Evolutionary conservation across 1,140 invertebrate species (phyloP), one percentile per base, ranked within the genome.

Genomic region (Zaprionus africanus): DNA sequence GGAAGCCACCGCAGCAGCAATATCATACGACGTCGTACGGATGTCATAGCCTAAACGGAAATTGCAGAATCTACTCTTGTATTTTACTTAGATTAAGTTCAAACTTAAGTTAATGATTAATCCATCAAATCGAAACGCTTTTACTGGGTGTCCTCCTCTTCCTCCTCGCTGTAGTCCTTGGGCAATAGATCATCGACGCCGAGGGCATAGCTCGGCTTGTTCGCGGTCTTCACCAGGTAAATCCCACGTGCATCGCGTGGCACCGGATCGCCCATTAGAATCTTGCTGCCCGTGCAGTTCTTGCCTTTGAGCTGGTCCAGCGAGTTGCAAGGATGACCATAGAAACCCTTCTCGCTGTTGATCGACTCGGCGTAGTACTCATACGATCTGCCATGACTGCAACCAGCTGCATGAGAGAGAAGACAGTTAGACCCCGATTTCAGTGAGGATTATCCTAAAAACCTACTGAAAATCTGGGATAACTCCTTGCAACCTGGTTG

Each of bases 401-500:
- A 97, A n/a, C 94, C 95, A 77, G 96, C 96, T 96, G 76, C 15
- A 92, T 9, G 92, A 68, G 77, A 54, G 3, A 31, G 15, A 38
- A 24, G 0, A 34, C 12, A 24, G 6, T 22, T 34, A 19, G 4
- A 36, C 12, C 17, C n/a, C 0, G 59, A 17, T 15, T 12, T 0
- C n/a, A 31, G 2, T 9, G 19, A n/a, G 24, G 9, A 31, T 19
- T 26, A 0, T 15, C 2, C 6, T 7, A 19, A 31, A 60, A 24
- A 79, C 77, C 92, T 84, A 95, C 94, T 94, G 28, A 93, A 93
- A 46, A 94, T 77, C 87, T 94, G 93, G 3, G 93, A 82, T 1
- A 93, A 24, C 34, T 94, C 94, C 34, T 93, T 95, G 87, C 97
- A 98, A 6, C 97, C 97, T 0, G 96, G 96, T 83, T 97, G 97